Base-by-base conservation (phyloP, 2,888 invertebrate genomes). In the Dugesia japonica region DNA sequence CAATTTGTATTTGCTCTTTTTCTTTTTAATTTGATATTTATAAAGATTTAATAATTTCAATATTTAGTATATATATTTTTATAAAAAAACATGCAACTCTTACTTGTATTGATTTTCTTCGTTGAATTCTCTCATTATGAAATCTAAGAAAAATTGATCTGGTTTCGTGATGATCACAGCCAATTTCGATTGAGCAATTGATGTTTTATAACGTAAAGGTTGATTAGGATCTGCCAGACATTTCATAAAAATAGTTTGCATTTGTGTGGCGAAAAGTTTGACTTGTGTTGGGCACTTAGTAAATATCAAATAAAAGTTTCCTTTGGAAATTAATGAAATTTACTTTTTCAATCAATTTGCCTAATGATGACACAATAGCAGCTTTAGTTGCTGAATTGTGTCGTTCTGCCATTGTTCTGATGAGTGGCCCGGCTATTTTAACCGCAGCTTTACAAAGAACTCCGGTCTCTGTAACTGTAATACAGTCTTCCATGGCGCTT, bases 191-290 rank as follows among this genome's bases (percentile, higher is more conserved):
- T 56, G 56, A 75, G 94, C 95, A 20, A 81, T 80, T 0, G 85
- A 94, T 9, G 94, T 92, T 86, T 91, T 91, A 80, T 95, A 87
- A 78, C 95, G 88, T 23, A 95, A 94, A 79, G 89, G 87, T 77
- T 94, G 88, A 84, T 90, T 90, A 28, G 90, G 89, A 85, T 98
- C 98, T 83, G 91, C 90, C 76, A 97, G 87, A 1, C 95, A 91
- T 86, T 95, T 95, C 75, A 95, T 88, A 86, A 98, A 97, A 23
- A 97, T 97, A 0, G 95, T 95, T 87, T 97, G 97, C 42, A 98
- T 88, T 86, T 98, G 98, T 0, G 98, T 97, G 81, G 97, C 87
- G 87, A 98, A 98, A 84, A 97, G 95, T 85, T 94, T 94, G 84
- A 98, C 86, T 89, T 93, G 90, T 42, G 90, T 89, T 71, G 94